Evolutionary conservation across 2,888 invertebrate genomes (phyloP).

Genomic region (Litoditis marina): DNA sequence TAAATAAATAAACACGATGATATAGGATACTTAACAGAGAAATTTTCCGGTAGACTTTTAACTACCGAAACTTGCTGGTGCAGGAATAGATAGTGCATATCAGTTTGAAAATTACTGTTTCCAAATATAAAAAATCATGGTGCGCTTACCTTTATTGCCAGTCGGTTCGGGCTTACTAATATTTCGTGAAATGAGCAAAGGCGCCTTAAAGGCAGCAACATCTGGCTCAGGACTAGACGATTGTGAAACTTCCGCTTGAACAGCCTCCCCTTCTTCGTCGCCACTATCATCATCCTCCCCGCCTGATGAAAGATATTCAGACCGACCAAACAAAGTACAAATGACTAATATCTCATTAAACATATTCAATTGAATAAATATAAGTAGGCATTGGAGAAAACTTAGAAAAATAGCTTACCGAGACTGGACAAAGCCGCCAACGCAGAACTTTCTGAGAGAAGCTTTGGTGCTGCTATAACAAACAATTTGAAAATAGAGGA

Average conservation of each 20-base stretch:
- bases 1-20: too few species aligned
- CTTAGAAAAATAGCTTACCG: constrained; percentile 28
- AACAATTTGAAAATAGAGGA: too few species aligned
- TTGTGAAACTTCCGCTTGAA: not conserved
- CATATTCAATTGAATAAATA: too few species aligned
- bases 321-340: constrained; percentile 26
- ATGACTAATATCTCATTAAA: too few species aligned
- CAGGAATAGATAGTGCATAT: too few species aligned
- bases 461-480: constrained; percentile 25
- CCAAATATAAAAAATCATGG: not conserved
- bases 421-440: constrained; percentile 41
- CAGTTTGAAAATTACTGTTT: too few species aligned
- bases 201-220: constrained; percentile 28
- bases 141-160: constrained; percentile 3
- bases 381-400: too few species aligned
- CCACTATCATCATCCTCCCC: constrained; percentile 14
- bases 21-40: too few species aligned
- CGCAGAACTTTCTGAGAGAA: constrained; percentile 40
- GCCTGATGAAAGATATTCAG: constrained; percentile 17
- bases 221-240: too few species aligned
- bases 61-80: too few species aligned
- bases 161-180: constrained; percentile 23
- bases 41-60: too few species aligned
- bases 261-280: not conserved
- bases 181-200: constrained; percentile 40